Evolutionary conservation across 2,113 vertebrate genomes (phyloP), one percentile per base, ranked within the genome.

Genomic region (Pagrus major): DNA sequence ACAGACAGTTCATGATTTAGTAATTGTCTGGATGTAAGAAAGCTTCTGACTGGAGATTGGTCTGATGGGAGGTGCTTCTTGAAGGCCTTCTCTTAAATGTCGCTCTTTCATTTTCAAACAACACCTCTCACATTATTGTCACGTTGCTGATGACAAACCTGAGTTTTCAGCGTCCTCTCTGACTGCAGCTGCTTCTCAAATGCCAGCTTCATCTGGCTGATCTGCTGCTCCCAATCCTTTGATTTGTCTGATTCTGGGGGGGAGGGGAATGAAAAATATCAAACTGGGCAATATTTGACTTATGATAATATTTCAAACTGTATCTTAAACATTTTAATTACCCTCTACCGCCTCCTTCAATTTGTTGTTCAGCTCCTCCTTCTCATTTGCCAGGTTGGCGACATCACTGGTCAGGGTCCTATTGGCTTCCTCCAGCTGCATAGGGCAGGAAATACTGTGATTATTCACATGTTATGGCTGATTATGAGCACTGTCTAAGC

Each of bases 361-460:
- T 88, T 98, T 99, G 92, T 98, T 98, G 92, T 99, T 99, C 55
- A 99, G 90, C 66, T 99, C 98, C 88, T 99, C 98, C 86, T 99
- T 99, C 92, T 99, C 98, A 78, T 97, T 98, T 75, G 98, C 97
- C 67, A 99, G 95, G 93, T 99, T 99, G 66, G 97, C 98, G 27
- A 99, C 97, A 76, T 99, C 98, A 77, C 95, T 97, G 6, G 97
- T 99, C 74, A 99, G 92, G 3, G 96, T 99, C 84, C 97, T 96
- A 56, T 99, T 99, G 21, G 98, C 97, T 93, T 99, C 98, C 88
- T 99, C 98, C 86, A 99, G 89, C 98, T 99, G 85, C 33, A 76
- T 4, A 10, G 2, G 21, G 20, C 18, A 64, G 51, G 55, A 76
- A 69, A 71, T 14, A 58, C 3, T 1, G 31, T 72, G 60, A 84